Evolutionary conservation across 2,888 invertebrate species (phyloP).

Genomic region (Melinaea menophilus): DNA sequence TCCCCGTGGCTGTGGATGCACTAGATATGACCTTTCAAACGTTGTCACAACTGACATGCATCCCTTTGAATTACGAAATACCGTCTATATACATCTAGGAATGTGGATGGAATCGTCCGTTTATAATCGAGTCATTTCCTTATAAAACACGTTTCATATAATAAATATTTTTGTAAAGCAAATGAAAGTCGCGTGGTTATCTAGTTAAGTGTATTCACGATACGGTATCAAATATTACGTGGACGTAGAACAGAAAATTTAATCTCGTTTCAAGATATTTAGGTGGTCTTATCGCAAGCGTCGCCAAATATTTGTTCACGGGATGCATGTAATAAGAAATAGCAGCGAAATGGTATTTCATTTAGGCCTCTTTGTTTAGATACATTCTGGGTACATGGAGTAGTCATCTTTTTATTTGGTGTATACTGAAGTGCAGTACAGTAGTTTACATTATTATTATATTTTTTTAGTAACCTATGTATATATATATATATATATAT

Average conservation of each 20-base stretch:
- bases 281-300: conserved; percentile 2
- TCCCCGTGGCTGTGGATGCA: neutral
- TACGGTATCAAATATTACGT: conserved; percentile 1
- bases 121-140: too few relatives aligned
- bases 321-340: neutral
- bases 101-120: too few relatives aligned
- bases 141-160: too few relatives aligned
- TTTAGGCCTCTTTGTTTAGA: neutral
- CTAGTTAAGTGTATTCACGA: neutral
- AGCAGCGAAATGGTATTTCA: neutral
- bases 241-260: neutral
- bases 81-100: too few relatives aligned
- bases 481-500: too few relatives aligned
- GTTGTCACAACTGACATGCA: neutral
- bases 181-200: conserved; percentile 5
- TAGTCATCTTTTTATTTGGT: neutral
- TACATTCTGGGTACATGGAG: too few relatives aligned
- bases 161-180: too few relatives aligned
- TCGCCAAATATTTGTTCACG: neutral
- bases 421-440: too few relatives aligned
- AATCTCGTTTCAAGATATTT: neutral
- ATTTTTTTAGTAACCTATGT: too few relatives aligned
- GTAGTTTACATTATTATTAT: too few relatives aligned
- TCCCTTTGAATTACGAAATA: too few relatives aligned
- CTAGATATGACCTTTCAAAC: neutral